Conservation (phyloP, 2,797 vertebrate species). For the Aselliscus stoliczkanus region DNA sequence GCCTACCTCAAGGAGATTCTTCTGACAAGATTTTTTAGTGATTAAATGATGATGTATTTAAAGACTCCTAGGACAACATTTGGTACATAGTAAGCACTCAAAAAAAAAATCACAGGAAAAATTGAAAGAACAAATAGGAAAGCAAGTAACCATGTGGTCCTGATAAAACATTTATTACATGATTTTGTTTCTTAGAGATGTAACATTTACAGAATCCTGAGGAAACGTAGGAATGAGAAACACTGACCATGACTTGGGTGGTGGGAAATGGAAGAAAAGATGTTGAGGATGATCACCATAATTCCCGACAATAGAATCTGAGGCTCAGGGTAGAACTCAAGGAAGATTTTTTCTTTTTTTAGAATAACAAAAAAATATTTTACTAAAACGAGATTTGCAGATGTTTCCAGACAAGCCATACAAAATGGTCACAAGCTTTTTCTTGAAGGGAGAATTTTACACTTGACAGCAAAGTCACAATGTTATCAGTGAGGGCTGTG, state of each 20-base stretch:
- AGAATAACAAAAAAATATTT: constrained; percentile 91
- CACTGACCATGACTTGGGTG: no score
- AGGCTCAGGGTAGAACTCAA: neutral
- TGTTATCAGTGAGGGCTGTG: no score
- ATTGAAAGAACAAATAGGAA: neutral
- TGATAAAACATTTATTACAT: neutral
- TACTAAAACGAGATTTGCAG: constrained; percentile 92
- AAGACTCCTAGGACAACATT: neutral
- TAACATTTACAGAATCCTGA: neutral
- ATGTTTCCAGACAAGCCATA: no score
- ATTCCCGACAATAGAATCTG: neutral
- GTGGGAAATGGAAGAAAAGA: neutral
- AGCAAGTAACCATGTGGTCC: neutral
- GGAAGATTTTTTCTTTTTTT: no score
- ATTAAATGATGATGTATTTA: neutral
- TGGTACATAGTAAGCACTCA: neutral
- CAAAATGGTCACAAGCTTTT: no score
- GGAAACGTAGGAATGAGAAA: neutral
- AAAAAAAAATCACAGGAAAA: neutral
- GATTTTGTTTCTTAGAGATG: neutral
- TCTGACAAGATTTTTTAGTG: neutral
- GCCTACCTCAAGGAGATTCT: neutral
- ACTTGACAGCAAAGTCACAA: no score
- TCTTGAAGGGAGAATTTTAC: no score
- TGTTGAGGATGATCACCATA: no score